A percentile compares a stretch with the other conserved stretches of the same genome.
Conservation (phyloP, 1,140 invertebrate species). For the Panagrolaimus sp. region DNA sequence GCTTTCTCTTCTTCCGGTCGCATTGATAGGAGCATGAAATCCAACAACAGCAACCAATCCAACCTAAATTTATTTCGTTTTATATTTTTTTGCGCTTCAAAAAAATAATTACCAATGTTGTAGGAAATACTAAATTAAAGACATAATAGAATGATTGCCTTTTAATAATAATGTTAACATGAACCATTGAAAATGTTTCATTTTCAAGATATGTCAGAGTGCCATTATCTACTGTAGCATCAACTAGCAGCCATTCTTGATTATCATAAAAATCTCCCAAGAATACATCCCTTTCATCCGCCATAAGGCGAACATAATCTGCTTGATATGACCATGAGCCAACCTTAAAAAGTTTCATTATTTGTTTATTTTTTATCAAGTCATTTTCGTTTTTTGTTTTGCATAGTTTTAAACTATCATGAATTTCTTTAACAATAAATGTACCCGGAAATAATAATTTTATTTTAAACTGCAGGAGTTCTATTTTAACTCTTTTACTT, state of each 20-base stretch:
- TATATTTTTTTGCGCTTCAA: not conserved
- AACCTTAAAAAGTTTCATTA: conserved; percentile 38
- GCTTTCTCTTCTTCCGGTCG: conserved; percentile 54
- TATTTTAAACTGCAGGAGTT: too few relatives aligned
- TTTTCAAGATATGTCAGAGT: conserved; percentile 51
- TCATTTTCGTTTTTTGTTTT: too few relatives aligned
- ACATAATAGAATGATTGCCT: conserved; percentile 59
- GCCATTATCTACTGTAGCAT: conserved; percentile 49
- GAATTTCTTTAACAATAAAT: too few relatives aligned
- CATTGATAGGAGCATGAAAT: conserved; percentile 59
- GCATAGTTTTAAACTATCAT: too few relatives aligned
- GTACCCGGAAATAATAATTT: too few relatives aligned
- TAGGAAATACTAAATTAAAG: conserved; percentile 58
- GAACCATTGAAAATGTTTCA: conserved; percentile 54
- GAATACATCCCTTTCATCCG: conserved; percentile 54
- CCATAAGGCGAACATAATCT: conserved; percentile 49
- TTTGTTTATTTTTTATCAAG: not conserved
- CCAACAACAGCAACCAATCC: conserved; percentile 56
- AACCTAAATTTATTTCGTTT: conserved; percentile 30
- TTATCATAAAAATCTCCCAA: conserved; percentile 58
- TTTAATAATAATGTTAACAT: conserved; percentile 45
- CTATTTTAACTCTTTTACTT: too few relatives aligned
- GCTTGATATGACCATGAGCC: conserved; percentile 58
- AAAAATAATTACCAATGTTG: conserved; percentile 47
- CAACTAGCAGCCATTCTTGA: conserved; percentile 54